phyloP scores from a whole-genome alignment of 2,797 vertebrate genomes.

The Sebastes taczanowskii region DNA sequence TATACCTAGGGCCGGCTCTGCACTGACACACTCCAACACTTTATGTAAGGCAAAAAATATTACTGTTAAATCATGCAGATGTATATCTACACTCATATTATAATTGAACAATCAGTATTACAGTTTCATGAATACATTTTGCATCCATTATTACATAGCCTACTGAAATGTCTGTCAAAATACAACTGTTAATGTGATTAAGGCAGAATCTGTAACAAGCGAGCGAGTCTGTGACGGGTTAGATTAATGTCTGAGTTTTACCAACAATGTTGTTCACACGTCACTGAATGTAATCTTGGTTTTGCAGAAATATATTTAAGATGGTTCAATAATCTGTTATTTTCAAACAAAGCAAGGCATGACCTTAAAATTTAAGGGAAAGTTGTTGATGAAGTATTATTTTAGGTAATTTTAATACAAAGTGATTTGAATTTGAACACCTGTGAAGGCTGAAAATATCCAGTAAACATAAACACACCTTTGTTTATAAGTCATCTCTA shows the following conservation, averaged over 20 bases:
- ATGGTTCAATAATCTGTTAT: background rate
- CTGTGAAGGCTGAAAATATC: background rate
- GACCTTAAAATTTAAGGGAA: background rate
- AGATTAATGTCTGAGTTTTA: background rate
- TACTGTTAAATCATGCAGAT: background rate
- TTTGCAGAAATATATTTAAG: background rate
- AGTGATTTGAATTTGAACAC: conserved; percentile 3
- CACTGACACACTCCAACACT: background rate
- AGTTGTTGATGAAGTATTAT: background rate
- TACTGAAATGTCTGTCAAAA: background rate
- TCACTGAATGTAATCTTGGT: background rate
- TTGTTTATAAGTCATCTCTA: background rate
- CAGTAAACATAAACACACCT: background rate
- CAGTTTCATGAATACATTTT: background rate
- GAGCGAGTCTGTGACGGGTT: background rate
- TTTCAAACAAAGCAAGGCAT: background rate
- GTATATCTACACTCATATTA: background rate
- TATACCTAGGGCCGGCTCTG: too few species aligned
- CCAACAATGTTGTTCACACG: background rate
- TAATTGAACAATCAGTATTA: background rate
- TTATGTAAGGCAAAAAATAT: too few species aligned
- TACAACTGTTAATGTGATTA: background rate
- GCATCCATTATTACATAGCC: background rate
- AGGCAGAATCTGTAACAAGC: background rate
- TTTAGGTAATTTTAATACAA: background rate